phyloP scores from a whole-genome alignment of 2,113 vertebrate genomes.

The Antennarius striatus region DNA sequence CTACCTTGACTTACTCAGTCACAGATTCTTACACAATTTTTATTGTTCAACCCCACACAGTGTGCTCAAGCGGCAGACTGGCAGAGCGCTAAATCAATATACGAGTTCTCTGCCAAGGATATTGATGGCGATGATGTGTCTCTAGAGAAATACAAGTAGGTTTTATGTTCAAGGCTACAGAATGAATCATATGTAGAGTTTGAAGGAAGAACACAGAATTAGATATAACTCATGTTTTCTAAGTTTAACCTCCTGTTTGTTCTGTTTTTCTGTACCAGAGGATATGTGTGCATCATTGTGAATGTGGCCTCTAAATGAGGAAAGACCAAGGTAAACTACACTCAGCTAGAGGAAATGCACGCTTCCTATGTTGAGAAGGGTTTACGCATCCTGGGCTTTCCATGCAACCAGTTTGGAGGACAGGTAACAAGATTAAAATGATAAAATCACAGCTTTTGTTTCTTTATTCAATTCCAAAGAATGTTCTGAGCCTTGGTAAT shows the following conservation, averaged over 20 bases:
- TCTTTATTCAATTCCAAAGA: background rate
- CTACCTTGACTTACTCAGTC: background rate
- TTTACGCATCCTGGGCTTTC: slow-evolving; percentile 96
- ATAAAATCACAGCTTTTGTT: background rate
- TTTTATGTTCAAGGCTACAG: too few species aligned
- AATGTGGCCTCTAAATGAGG: slow-evolving; percentile 98
- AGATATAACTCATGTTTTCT: too few species aligned
- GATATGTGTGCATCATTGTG: slow-evolving; percentile 88
- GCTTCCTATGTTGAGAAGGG: slow-evolving; percentile 88
- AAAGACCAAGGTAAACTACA: slow-evolving; percentile 95
- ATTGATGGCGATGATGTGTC: slow-evolving; percentile 88
- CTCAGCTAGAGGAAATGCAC: slow-evolving; percentile 92
- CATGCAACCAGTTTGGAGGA: slow-evolving; percentile 96
- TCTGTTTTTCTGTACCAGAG: slow-evolving; percentile 72
- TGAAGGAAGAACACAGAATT: too few species aligned
- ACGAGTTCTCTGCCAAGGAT: slow-evolving; percentile 88
- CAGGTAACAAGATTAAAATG: slow-evolving; percentile 79
- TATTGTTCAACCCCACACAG: slow-evolving; percentile 60
- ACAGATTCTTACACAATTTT: rapidly evolving
- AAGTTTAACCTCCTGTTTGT: background rate
- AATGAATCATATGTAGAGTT: too few species aligned
- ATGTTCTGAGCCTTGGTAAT: too few species aligned
- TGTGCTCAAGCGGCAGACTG: slow-evolving; percentile 85
- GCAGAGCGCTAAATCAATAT: slow-evolving; percentile 85
- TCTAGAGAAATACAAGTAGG: slow-evolving; percentile 90